Base-by-base conservation (phyloP, 30 jellyfish, hydroid and myxozoan genomes). In the Turritopsis dohrnii region DNA sequence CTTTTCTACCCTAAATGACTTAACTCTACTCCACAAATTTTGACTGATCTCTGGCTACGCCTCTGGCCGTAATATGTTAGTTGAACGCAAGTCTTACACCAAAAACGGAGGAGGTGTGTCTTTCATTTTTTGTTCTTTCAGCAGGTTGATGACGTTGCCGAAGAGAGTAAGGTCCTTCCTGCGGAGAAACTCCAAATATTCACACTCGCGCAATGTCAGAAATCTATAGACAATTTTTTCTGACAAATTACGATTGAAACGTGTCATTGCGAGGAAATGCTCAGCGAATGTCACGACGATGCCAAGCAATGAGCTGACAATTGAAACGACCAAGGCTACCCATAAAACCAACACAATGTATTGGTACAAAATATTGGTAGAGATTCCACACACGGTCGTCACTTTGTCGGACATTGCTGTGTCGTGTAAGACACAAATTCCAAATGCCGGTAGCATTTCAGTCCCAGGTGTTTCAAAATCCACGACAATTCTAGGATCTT, bases 371-470 rank as follows among this genome's bases (percentile, higher is more conserved):
- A 82, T 52, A 29, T 82, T 66, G 16, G 89, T 65, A 1, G 89
- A 82, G 29, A 82, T 82, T 29, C 66, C 89, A 71, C 89, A 82
- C 29, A 82, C 17, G 71, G 66, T 71, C 66, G 41, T 66, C 8
- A 23, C 76, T 66, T 71, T 69, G 27, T 82, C 72, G 13, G 28
- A 65, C 41, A 17, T 16, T 9, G 87, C 76, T 17, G 76, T 25
- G 41, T 82, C 89, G 21, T 66, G 86, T 28, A 82, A 29, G 66
- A 65, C 89, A 52, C 89, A 82, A 8, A 65, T 31, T 1, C 89
- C 89, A 82, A 82, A 82, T 18, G 89, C 24, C n/a, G 89, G 89
- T 65, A 82, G 60, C 89, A 82, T 82, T 26, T 30, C 53, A 41
- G 65, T 82, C 7, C 89, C 83, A 65, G 89, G 89, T 20, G 86